Evolutionary conservation across 2,888 invertebrate genomes (phyloP).

Genomic region (Hirudinaria manillensis): DNA sequence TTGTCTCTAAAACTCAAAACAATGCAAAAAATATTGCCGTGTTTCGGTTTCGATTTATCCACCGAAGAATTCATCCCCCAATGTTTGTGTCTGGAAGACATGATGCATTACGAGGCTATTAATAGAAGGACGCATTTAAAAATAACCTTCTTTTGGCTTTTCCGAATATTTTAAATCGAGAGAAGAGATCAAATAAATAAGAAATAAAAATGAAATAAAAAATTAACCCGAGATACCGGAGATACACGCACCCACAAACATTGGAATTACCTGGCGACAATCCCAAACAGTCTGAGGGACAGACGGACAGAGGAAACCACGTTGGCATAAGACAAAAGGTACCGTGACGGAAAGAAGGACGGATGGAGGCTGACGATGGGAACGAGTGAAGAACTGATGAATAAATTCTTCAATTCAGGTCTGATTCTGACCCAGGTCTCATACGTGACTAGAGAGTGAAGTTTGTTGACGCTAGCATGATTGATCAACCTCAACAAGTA

Average conservation of each 20-base stretch:
- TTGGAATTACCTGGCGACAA: not conserved
- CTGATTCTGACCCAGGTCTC: not conserved
- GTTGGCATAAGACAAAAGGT: not conserved
- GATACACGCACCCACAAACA: not conserved
- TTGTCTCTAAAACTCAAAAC: no score
- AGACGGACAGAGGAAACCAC: not conserved
- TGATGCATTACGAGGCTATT: no score
- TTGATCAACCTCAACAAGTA: not conserved
- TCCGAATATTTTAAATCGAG: no score
- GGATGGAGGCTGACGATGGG: not conserved
- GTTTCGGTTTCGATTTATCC: no score
- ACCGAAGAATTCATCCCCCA: no score
- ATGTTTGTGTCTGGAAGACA: no score
- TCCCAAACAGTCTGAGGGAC: no score
- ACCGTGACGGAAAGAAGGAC: not conserved
- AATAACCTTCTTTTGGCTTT: no score
- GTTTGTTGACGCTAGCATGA: conserved; percentile 1
- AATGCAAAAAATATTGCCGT: no score
- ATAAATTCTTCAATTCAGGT: not conserved
- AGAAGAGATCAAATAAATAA: no score
- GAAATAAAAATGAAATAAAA: no score
- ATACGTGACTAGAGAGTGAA: conserved; percentile 6
- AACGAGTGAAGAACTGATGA: not conserved
- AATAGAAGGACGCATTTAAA: no score
- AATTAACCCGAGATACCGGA: not conserved